Conservation (phyloP, 2,888 invertebrate genomes). For the Nysson spinosus region DNA sequence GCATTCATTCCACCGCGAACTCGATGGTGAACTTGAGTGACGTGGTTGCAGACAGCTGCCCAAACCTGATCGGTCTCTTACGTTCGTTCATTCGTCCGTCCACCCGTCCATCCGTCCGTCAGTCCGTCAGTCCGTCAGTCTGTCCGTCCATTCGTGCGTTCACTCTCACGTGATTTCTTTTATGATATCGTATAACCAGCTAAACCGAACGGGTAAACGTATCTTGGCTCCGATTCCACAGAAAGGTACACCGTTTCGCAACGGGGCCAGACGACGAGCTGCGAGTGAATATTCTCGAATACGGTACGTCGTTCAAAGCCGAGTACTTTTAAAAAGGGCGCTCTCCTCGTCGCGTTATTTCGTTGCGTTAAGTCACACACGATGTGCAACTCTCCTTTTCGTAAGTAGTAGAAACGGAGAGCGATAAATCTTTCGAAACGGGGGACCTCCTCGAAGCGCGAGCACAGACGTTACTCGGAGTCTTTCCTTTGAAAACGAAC, state of each 20-base stretch:
- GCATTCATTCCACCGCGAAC: constrained; percentile 73
- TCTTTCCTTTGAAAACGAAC: constrained; percentile 7
- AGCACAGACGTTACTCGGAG: not conserved
- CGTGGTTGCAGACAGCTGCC: constrained; percentile 77
- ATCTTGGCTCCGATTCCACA: constrained; percentile 37
- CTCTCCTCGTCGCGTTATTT: not conserved
- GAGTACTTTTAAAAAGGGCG: not conserved
- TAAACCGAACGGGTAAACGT: constrained; percentile 61
- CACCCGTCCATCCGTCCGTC: too few species aligned
- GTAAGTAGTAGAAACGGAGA: constrained; percentile 67
- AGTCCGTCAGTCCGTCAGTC: constrained; percentile 55
- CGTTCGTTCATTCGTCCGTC: constrained; percentile 60
- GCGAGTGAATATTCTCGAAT: not conserved
- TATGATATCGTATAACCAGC: constrained; percentile 75
- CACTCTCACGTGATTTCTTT: constrained; percentile 72
- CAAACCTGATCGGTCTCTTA: constrained; percentile 74
- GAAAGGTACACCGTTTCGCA: constrained; percentile 16
- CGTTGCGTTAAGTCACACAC: constrained; percentile 59
- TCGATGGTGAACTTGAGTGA: constrained; percentile 76
- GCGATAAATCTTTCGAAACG: constrained; percentile 68
- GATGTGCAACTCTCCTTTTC: constrained; percentile 55
- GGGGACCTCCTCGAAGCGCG: constrained; percentile 70
- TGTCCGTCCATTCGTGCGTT: constrained; percentile 53
- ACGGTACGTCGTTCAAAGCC: not conserved
- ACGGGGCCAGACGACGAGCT: constrained; percentile 11